Evolutionary conservation across 2,888 invertebrate genomes (phyloP).

Genomic region (Andrena haemorrhoa): DNA sequence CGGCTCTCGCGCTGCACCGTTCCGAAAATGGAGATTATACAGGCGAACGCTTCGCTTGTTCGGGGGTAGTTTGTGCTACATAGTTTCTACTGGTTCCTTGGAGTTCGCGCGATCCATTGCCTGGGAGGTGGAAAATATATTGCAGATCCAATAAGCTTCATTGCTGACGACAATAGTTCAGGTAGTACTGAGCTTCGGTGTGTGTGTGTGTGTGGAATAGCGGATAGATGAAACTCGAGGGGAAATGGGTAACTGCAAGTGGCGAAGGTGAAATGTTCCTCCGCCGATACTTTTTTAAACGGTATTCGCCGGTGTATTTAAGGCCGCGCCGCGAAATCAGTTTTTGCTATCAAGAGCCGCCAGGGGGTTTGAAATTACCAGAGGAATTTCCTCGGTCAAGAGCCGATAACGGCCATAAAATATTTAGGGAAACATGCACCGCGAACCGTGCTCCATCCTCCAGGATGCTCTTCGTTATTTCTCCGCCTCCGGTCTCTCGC

Average conservation of each 20-base stretch:
- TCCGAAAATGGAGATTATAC: background rate
- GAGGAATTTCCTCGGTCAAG: constrained; percentile 73
- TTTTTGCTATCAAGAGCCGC: constrained; percentile 55
- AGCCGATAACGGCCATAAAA: constrained; percentile 75
- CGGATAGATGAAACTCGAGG: too few relatives aligned
- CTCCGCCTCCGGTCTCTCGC: constrained; percentile 59
- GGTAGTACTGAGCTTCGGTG: too few relatives aligned
- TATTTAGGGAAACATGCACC: constrained; percentile 75
- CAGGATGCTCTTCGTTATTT: constrained; percentile 80
- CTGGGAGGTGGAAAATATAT: too few relatives aligned
- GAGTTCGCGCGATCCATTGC: too few relatives aligned
- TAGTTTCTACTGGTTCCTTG: background rate
- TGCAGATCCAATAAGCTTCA: too few relatives aligned
- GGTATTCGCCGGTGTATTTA: constrained; percentile 10
- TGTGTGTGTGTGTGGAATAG: too few relatives aligned
- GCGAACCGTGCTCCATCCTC: constrained; percentile 54
- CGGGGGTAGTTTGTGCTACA: background rate
- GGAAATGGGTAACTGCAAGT: too few relatives aligned
- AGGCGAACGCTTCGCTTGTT: background rate
- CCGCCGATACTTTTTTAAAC: too few relatives aligned
- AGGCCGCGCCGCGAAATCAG: constrained; percentile 40
- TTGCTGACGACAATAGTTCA: too few relatives aligned
- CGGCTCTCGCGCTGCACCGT: background rate
- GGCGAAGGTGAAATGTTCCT: too few relatives aligned
- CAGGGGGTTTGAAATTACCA: constrained; percentile 64